Evolutionary conservation across 2,888 invertebrate genomes (phyloP), one percentile per base, ranked within the genome.

Genomic region (Metellina segmentata): DNA sequence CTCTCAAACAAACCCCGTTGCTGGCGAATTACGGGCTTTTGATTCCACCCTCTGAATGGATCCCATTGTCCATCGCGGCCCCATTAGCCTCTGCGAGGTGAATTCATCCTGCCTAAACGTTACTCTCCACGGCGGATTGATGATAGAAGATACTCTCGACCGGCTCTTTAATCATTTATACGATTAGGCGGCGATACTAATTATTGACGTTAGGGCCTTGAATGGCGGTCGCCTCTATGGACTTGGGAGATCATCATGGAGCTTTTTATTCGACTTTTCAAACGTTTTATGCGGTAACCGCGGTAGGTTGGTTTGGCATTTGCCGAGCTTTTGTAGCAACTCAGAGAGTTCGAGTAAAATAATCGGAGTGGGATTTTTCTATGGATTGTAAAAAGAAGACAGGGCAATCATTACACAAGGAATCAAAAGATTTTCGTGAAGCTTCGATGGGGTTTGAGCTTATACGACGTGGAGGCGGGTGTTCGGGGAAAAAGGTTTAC

Each of bases 141-240:
- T 89, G 89, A 82, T 78, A 53, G 86, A 79, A 74, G 77, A 70
- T 52, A 81, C 52, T 85, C 81, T 74, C 81, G 49, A 11, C 71
- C 72, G n/a, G 53, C 82, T 83, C 86, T 86, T 91, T 87, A 82
- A 91, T 91, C 91, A 91, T 91, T 91, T 82, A 91, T 91, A 70
- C 91, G 91, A 91, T 91, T 91, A 91, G 91, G 91, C 91, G 91
- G 83, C 91, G 87, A 91, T 91, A 91, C 91, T 91, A 91, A 91
- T 91, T 91, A 91, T 87, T 87, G 87, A 83, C 87, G 87, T 87
- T 90, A 78, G 70, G 34, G 79, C 72, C 78, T 49, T 90, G 85
- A 90, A 86, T 90, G 77, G 90, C 85, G 81, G 85, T 52, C 34
- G 85, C 86, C 82, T 85, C 90, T 81, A 90, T 90, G 77, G 86